A percentile compares a stretch with the other conserved stretches of the same genome.
These are phyloP conservation scores for Chionodraco myersi DNA, from an alignment of 2,113 vertebrate species.

Conservation along the genomic window DNA sequence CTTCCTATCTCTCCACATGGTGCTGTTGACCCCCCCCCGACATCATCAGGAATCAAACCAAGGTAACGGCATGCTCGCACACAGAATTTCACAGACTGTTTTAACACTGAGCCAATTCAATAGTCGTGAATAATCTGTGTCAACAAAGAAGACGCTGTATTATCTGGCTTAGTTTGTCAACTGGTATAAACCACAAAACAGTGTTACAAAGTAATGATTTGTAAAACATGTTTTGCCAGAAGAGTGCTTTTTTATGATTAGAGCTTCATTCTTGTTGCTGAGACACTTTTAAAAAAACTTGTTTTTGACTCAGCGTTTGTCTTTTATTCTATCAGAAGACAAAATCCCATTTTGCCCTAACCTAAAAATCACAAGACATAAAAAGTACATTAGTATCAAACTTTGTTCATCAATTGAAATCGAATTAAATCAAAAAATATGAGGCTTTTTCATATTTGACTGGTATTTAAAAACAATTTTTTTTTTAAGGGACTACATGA, in stretches of 20 bases:
- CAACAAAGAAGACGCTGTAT: conserved; percentile 47
- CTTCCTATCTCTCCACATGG: conserved; percentile 54
- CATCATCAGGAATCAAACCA: conserved; percentile 79
- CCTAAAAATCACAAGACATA: conserved; percentile 1
- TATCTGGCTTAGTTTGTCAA: background rate
- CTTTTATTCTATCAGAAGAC: background rate
- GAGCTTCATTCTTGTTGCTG: background rate
- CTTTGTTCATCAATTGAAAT: background rate
- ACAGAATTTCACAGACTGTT: conserved; percentile 21
- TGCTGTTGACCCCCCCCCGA: conserved; percentile 46
- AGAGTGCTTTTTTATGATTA: conserved; percentile 1
- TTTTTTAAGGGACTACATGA: background rate
- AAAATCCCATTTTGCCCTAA: background rate
- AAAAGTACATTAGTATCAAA: background rate
- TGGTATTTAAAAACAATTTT: background rate
- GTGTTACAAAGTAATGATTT: conserved; percentile 20
- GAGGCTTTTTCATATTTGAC: background rate
- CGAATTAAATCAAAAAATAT: background rate
- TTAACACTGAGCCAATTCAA: conserved; percentile 42
- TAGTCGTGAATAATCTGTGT: conserved; percentile 54
- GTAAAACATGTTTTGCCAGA: background rate
- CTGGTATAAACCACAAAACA: background rate
- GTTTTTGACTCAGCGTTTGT: conserved; percentile 4
- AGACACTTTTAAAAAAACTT: background rate
- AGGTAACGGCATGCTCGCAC: conserved; percentile 60